These are phyloP conservation scores for Bursaphelenchus okinawaensis DNA, from an alignment of 2,888 invertebrate genomes.

Conservation along the genomic window DNA sequence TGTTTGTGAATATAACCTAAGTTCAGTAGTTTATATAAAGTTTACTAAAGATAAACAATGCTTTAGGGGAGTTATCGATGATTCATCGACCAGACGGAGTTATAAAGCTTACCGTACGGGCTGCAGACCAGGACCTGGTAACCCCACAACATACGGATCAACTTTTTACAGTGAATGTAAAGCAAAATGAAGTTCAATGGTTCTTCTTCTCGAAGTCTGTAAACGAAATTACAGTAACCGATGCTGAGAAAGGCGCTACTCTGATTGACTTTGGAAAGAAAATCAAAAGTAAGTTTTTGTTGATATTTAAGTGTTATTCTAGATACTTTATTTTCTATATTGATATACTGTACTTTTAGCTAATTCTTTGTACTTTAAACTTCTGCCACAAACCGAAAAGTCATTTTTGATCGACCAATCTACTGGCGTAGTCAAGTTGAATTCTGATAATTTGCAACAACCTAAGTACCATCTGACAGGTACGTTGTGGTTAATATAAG, in stretches of 20 bases:
- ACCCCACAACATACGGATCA: conserved; percentile 33
- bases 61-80: conserved; percentile 24
- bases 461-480: conserved; percentile 15
- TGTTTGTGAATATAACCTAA: conserved; percentile 6
- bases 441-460: not conserved
- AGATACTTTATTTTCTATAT: too few species aligned
- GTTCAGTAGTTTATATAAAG: too few species aligned
- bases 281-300: conserved; percentile 8
- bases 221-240: conserved; percentile 21
- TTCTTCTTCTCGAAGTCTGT: conserved; percentile 24
- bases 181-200: conserved; percentile 26
- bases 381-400: conserved; percentile 18
- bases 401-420: conserved; percentile 18
- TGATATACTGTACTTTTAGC: conserved; percentile 12
- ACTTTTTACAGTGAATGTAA: conserved; percentile 17
- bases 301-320: too few species aligned
- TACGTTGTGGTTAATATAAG: not conserved
- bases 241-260: conserved; percentile 16
- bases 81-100: conserved; percentile 11
- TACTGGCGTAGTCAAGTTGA: conserved; percentile 24
- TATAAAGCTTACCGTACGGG: conserved; percentile 25
- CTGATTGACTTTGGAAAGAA: conserved; percentile 23
- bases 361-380: conserved; percentile 14
- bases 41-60: too few species aligned
- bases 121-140: conserved; percentile 22